phyloP scores from a whole-genome alignment of 2,797 vertebrate species.

The Pantherophis vulpinus region DNA sequence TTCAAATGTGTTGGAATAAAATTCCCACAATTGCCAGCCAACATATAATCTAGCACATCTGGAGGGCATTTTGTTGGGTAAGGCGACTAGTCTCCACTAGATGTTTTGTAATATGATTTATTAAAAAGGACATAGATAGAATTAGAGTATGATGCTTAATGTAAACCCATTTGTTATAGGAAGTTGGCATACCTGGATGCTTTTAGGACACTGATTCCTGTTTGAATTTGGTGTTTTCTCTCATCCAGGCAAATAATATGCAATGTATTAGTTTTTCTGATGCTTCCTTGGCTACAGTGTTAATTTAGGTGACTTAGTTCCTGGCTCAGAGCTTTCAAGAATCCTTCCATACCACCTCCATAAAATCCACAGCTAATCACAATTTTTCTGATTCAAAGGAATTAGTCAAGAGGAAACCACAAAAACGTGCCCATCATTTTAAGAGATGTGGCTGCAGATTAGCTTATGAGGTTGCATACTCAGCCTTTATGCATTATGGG shows the following conservation, averaged over 20 bases:
- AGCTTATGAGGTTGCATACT: conserved; percentile 54
- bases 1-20: neutral
- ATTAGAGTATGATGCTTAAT: neutral
- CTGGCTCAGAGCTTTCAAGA: neutral
- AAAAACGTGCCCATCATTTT: conserved; percentile 34
- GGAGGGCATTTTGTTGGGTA: neutral
- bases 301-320: neutral
- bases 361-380: rapidly evolving
- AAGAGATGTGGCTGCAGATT: conserved; percentile 38
- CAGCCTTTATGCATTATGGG: conserved; percentile 58
- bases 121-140: neutral
- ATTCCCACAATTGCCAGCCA: neutral
- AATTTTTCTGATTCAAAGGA: neutral
- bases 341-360: neutral
- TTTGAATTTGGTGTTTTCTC: neutral
- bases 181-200: rapidly evolving
- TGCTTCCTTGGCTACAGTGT: neutral
- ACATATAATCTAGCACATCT: neutral
- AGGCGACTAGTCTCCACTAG: neutral
- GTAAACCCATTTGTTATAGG: neutral
- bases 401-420: conserved; percentile 17
- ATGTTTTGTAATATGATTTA: neutral
- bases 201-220: rapidly evolving
- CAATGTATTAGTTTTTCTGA: rapidly evolving
- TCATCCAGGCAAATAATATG: rapidly evolving